These are phyloP conservation scores for Nothocercus nigrocapillus DNA, from an alignment of 2,113 vertebrate genomes.

Conservation along the genomic window DNA sequence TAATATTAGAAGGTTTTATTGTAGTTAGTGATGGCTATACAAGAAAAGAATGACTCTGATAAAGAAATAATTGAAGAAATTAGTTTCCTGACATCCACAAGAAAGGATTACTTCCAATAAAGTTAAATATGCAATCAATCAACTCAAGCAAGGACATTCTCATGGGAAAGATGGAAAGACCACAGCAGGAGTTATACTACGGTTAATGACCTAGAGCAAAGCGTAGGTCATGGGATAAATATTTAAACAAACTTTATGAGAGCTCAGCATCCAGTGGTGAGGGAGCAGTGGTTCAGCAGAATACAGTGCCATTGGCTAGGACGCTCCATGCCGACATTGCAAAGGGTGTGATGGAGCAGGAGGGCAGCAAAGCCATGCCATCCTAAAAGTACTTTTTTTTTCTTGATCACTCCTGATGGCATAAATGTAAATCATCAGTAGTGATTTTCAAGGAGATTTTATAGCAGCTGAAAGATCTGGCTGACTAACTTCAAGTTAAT, in stretches of 20 bases:
- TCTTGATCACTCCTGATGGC: too few species aligned
- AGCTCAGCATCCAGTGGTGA: not conserved
- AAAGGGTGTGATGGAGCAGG: not conserved
- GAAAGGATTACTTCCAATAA: constrained; percentile 65
- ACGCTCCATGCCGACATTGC: not conserved
- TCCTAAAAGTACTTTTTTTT: not conserved
- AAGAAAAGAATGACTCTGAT: constrained; percentile 70
- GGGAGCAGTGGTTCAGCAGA: not conserved
- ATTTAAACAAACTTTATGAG: not conserved
- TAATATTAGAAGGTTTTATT: constrained; percentile 28
- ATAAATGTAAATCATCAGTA: not conserved
- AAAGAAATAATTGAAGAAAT: constrained; percentile 74
- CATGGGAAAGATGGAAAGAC: constrained; percentile 27
- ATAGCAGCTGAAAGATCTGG: not conserved
- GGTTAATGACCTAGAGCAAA: constrained; percentile 30
- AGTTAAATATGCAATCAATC: constrained; percentile 72
- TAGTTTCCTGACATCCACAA: constrained; percentile 65
- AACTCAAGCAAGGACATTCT: constrained; percentile 43
- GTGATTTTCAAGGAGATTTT: not conserved
- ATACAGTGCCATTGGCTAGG: not conserved
- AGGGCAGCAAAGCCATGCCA: not conserved
- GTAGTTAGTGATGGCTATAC: constrained; percentile 53
- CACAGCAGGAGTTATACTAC: not conserved
- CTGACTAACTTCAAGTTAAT: not conserved
- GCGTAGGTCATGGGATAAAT: not conserved